A percentile compares a stretch with the other conserved stretches of the same genome.
These are phyloP conservation scores for Tenthredo notha DNA, from an alignment of 2,888 invertebrate species.

Conservation along the genomic window DNA sequence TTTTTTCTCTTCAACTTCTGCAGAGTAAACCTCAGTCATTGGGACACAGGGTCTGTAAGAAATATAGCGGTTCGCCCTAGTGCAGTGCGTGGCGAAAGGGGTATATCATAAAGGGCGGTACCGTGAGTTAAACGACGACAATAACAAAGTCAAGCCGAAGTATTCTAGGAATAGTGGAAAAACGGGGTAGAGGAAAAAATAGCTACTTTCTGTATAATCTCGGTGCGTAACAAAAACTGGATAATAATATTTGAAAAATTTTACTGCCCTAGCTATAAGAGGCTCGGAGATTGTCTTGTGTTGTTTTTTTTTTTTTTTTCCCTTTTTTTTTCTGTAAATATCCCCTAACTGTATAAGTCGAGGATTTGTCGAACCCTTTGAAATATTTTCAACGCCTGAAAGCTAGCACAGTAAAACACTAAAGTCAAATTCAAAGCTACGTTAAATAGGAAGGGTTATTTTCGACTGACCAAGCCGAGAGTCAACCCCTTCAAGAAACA, in stretches of 20 bases:
- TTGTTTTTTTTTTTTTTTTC: not conserved
- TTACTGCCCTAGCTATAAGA: not conserved
- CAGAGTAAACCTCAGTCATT: slow-evolving; percentile 24
- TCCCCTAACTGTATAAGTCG: slow-evolving; percentile 54
- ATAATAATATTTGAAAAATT: slow-evolving; percentile 45
- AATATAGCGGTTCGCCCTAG: slow-evolving; percentile 47
- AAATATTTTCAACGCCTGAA: slow-evolving; percentile 15
- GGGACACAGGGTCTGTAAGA: not conserved
- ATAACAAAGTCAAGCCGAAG: slow-evolving; percentile 52
- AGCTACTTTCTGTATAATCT: not conserved
- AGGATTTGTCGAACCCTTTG: slow-evolving; percentile 55
- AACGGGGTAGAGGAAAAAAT: slow-evolving; percentile 13
- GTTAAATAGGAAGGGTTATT: slow-evolving; percentile 51
- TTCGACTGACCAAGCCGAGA: not conserved
- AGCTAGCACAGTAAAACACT: slow-evolving; percentile 65
- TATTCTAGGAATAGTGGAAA: not conserved
- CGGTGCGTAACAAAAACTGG: not conserved
- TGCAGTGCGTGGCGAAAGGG: slow-evolving; percentile 40
- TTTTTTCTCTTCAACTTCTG: slow-evolving; percentile 16
- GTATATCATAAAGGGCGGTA: slow-evolving; percentile 35
- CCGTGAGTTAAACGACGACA: slow-evolving; percentile 38
- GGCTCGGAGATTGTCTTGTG: not conserved
- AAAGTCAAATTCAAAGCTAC: slow-evolving; percentile 64
- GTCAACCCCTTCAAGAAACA: slow-evolving; percentile 62
- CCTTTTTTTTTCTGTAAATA: slow-evolving; percentile 1